Evolutionary conservation across 2,797 vertebrate genomes (phyloP).

Genomic region (Lagocephalus sceleratus): DNA sequence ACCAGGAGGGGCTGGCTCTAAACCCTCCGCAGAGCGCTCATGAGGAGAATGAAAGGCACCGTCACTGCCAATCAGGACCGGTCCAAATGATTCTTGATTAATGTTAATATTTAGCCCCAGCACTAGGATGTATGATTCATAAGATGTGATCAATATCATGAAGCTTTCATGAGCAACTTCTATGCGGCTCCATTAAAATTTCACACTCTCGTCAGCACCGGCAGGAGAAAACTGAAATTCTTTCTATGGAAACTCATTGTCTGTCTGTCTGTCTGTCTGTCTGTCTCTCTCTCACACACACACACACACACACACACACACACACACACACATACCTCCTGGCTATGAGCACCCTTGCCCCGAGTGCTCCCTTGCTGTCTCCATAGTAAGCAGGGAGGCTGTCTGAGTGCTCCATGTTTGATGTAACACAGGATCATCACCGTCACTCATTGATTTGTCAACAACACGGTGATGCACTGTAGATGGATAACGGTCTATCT

Average conservation of each 20-base stretch:
- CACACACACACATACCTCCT: slow-evolving; percentile 32
- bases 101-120: slow-evolving; percentile 29
- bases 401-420: slow-evolving; percentile 72
- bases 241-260: slow-evolving; percentile 24
- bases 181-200: slow-evolving; percentile 12
- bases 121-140: slow-evolving; percentile 37
- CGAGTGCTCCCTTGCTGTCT: slow-evolving; percentile 64
- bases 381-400: slow-evolving; percentile 50
- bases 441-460: slow-evolving; percentile 73
- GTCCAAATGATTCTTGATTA: slow-evolving; percentile 22
- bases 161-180: slow-evolving; percentile 36
- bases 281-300: not conserved
- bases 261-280: not conserved
- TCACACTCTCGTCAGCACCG: slow-evolving; percentile 25
- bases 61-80: slow-evolving; percentile 4
- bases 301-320: slow-evolving; percentile 17
- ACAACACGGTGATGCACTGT: slow-evolving; percentile 67
- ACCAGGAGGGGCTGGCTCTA: slow-evolving; percentile 32
- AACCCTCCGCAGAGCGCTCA: slow-evolving; percentile 21
- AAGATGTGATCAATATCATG: slow-evolving; percentile 35
- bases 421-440: slow-evolving; percentile 69
- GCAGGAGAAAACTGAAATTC: slow-evolving; percentile 24
- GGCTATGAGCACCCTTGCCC: slow-evolving; percentile 66
- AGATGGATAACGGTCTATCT: slow-evolving; percentile 68
- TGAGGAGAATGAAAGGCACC: slow-evolving; percentile 11